A percentile compares a stretch with the other conserved stretches of the same genome.
Evolutionary conservation across 2,113 vertebrate species (phyloP).

Genomic region (Neodon shergylaensis): DNA sequence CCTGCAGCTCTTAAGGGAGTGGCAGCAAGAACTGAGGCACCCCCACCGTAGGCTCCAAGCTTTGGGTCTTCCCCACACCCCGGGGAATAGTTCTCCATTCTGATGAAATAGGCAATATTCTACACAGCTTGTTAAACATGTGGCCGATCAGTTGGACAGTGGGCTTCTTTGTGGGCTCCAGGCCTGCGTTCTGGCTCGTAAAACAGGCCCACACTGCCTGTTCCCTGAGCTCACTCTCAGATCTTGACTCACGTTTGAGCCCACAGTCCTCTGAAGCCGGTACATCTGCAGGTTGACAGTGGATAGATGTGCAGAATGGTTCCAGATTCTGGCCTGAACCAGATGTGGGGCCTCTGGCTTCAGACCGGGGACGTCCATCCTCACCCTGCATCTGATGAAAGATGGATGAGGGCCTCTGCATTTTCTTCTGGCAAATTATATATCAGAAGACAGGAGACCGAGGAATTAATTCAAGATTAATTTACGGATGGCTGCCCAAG

Average conservation of each 20-base stretch:
- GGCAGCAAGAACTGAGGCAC: constrained; percentile 9
- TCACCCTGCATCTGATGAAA: constrained; percentile 91
- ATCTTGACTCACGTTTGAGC: constrained; percentile 86
- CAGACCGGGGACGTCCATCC: constrained; percentile 86
- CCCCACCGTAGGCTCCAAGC: neutral
- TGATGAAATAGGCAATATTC: constrained; percentile 81
- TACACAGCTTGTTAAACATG: constrained; percentile 85
- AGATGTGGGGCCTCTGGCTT: constrained; percentile 90
- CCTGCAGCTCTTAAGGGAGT: constrained; percentile 43
- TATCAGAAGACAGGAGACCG: constrained; percentile 84
- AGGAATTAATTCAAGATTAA: constrained; percentile 90
- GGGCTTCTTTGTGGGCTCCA: constrained; percentile 74
- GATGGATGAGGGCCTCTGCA: constrained; percentile 87
- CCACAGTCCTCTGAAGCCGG: constrained; percentile 75
- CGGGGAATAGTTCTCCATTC: constrained; percentile 70
- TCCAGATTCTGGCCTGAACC: constrained; percentile 88
- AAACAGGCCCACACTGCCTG: constrained; percentile 86
- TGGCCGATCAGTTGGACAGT: constrained; percentile 76
- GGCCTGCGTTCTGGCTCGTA: constrained; percentile 82
- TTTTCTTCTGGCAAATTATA: constrained; percentile 88
- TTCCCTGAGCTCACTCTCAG: constrained; percentile 82
- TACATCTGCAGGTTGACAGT: constrained; percentile 84
- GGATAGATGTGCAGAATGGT: constrained; percentile 88
- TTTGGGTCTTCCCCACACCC: constrained; percentile 69
- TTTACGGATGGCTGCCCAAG: constrained; percentile 79